Evolutionary conservation across 2,797 vertebrate genomes (phyloP), one percentile per base, ranked within the genome.

Genomic region (Platyrinchus mystaceus): DNA sequence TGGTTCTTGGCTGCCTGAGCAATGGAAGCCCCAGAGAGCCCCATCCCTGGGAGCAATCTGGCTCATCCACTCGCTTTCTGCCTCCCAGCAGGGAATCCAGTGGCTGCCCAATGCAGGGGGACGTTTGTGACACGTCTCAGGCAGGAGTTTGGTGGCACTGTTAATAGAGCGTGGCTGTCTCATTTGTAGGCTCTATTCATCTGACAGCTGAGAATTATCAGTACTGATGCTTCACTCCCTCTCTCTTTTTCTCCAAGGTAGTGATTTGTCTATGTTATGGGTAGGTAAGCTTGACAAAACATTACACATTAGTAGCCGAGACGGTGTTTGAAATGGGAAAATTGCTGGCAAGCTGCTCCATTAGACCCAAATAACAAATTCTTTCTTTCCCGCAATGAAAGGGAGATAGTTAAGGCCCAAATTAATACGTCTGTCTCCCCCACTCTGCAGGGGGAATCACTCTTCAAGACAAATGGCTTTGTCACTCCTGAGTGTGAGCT

Each of bases 211-310:
- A 94, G 97, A 97, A 97, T 97, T 97, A 97, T 97, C 97, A 74
- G 88, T 84, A 84, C 94, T 92, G 95, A 97, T 96, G 93, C 94
- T 73, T 74, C 84, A 43, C 87, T 88, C 88, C 34, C 59, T 75
- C 93, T 59, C 89, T 89, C 82, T 78, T 92, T 47, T 94, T 82
- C 93, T 96, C 95, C 97, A 53, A 71, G 93, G 94, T 96, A 94
- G 96, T 90, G 96, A 98, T 98, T 97, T 98, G 96, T 98, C 97
- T 97, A 84, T 97, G 97, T 98, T 98, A 98, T 96, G 96, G 97
- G 97, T 96, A 93, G 96, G 97, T 96, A 90, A 95, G 94, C 97
- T 96, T 98, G 98, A 98, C 98, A 98, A 98, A 98, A 97, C 96
- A 96, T 97, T 97, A 94, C 96, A 84, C 96, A 97, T 97, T 97